These are phyloP conservation scores for Avahi laniger DNA, from an alignment of 2,797 vertebrate genomes.

Conservation along the genomic window DNA sequence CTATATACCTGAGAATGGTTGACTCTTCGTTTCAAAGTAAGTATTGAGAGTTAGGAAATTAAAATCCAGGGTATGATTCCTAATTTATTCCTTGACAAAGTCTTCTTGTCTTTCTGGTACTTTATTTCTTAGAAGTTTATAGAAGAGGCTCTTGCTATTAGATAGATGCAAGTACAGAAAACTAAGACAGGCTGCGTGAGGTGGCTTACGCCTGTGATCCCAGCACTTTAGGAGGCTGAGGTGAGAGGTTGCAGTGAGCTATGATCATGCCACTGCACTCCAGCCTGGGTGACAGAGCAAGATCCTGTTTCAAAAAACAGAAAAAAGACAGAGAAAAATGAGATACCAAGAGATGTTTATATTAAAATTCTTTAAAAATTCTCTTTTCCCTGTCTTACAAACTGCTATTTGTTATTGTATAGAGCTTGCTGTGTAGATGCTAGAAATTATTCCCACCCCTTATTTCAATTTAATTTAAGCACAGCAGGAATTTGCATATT, in stretches of 20 bases:
- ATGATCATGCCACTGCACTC: not conserved
- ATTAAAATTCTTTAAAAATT: constrained; percentile 9
- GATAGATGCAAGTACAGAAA: not conserved
- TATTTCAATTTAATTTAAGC: constrained; percentile 42
- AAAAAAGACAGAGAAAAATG: not conserved
- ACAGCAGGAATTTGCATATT: constrained; percentile 11
- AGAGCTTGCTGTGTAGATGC: not conserved
- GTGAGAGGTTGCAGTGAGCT: not conserved
- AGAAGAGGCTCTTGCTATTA: not conserved
- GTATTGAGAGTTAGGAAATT: not conserved
- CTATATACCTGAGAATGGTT: not conserved
- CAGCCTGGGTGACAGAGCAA: not conserved
- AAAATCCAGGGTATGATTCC: not conserved
- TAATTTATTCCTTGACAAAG: constrained; percentile 17
- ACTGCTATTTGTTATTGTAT: not conserved
- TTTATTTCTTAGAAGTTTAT: constrained; percentile 12
- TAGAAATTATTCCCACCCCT: not conserved
- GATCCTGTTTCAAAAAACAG: not conserved
- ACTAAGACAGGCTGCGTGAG: not conserved
- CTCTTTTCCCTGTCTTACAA: not conserved
- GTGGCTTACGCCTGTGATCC: not conserved
- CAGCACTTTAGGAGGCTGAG: not conserved
- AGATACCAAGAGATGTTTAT: not conserved
- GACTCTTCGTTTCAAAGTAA: not conserved
- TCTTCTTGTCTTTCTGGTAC: not conserved